Base-by-base conservation (phyloP, 2,113 vertebrate genomes). In the Chauna torquata region DNA sequence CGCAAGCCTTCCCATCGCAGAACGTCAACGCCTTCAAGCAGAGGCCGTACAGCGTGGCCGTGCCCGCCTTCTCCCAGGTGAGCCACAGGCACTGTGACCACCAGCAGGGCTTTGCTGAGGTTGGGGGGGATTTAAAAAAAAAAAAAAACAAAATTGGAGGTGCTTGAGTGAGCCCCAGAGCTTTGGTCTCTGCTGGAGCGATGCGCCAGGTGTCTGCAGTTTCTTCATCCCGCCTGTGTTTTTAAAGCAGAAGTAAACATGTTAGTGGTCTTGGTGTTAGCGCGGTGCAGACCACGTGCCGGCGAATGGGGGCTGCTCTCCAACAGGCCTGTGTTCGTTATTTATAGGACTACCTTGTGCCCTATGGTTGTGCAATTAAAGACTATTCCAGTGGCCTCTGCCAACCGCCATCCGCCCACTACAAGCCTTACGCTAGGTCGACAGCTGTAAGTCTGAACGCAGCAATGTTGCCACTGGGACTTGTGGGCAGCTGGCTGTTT, bases 61-160 rank as follows among this genome's bases (percentile, higher is more conserved):
- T 98, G 90, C 99, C 99, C 0, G 98, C 98, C 93, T 99, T 99
- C 97, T 95, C 99, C 96, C 99, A 99, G 99, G 99, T 99, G 95
- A 97, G 97, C 10, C 3, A 14, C 2, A 16, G 34, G 12, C 6
- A 20, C 24, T 6, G 18, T 36, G 40, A 16, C 38, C 34, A 6
- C 30, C 13, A 22, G 22, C 32, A 16, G 30, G 64, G 62, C 40
- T 20, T 65, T 65, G 40, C 17, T 20, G 27, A 20, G 25, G 28
- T 40, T 30, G 32, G 47, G 27, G 36, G 57, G 28, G 8, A 2
- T 16, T 3, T 24, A 11, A 13, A 6, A n/a, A n/a, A n/a, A n/a
- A n/a, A n/a, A n/a, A n/a, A n/a, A n/a, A n/a, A n/a, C n/a, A n/a
- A n/a, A 34, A 9, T 0, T 52, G 61, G 77, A 40, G 55, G 6